Base-by-base conservation (phyloP, 2,888 invertebrate species). In the Lydus trimaculatus region DNA sequence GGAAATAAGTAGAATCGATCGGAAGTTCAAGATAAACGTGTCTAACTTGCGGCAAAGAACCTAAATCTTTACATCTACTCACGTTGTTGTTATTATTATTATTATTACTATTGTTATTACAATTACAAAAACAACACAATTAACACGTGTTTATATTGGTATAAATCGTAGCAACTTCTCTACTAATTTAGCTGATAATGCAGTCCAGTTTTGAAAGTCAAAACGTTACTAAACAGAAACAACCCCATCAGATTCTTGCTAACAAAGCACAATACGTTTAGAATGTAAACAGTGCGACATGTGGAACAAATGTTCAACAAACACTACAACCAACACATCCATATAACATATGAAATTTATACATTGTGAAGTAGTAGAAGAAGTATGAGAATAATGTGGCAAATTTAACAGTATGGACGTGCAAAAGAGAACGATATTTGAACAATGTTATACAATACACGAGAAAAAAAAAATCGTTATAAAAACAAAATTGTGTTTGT, bases 181-280 rank as follows among this genome's bases (percentile, higher is more conserved):
- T 11, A 28, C 28, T 28, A 15, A 56, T 56, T 56, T 56, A 56
- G 28, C 25, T 56, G 56, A 28, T 56, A 56, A 56, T 28, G 25
- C 56, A 56, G 25, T 56, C 56, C 15, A 56, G 56, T 56, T 56
- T 28, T 23, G 25, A 5, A 52, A 56, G 25, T 56, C 52, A 11
- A 52, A 52, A 9, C 13, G 13, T 52, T 52, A 23, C 52, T 52
- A 52, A 48, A 25, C 25, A n/a, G 28, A 56, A 28, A 11, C 2
- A 23, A 20, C 7, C 25, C 25, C 25, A 56, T 15, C 56, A 56
- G 56, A 28, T 56, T 56, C 56, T 15, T 56, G 56, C 56, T 13
- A 56, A 28, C 56, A 56, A 56, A 56, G 56, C 56, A 7, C 56
- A 56, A 56, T 56, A 56, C 56, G 25, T 28, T n/a, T 25, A 56